Base-by-base conservation (phyloP, 2,113 vertebrate species). In the Zeus faber region DNA sequence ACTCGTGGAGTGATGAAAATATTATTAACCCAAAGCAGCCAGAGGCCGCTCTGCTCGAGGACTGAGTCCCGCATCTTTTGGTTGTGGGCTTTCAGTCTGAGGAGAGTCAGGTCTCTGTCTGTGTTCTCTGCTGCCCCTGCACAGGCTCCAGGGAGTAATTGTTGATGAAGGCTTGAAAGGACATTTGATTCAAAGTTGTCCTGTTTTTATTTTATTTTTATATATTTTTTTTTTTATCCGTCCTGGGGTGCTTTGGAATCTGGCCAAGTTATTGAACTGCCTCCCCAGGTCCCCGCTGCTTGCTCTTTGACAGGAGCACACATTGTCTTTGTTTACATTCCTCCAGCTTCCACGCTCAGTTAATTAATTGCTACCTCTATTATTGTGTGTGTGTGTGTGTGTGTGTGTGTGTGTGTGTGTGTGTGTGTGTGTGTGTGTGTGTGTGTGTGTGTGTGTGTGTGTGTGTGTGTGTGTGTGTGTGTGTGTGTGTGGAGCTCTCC, bases 81-180 rank as follows among this genome's bases (percentile, higher is more conserved):
- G 76, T 65, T 76, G 58, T 50, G 47, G n/a, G 20, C 60, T 71
- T 39, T 75, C 27, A 24, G 43, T 61, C 47, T 13, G 50, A 40
- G 21, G 9, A 40, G 21, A 58, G 48, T 27, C 22, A 20, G 45
- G 5, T 45, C 66, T 47, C 27, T 60, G 14, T 51, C 66, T 47
- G 31, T 60, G 14, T 54, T 56, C 54, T 77, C 48, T 37, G 46
- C 72, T 61, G 35, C 54, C 51, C 20, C 54, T 62, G 50, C 52
- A 20, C 49, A 45, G 54, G 64, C 71, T 77, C 33, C 49, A 45
- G 57, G 54, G 70, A 50, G 64, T 60, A 65, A 49, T 83, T 77
- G 81, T 79, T 82, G 82, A 85, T 83, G 75, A 73, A 25, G 57
- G 60, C 78, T 77, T 84, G 73, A 85, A 85, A 83, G 74, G 66